Base-by-base conservation (phyloP, 2,888 invertebrate species). In the Machimus atricapillus region DNA sequence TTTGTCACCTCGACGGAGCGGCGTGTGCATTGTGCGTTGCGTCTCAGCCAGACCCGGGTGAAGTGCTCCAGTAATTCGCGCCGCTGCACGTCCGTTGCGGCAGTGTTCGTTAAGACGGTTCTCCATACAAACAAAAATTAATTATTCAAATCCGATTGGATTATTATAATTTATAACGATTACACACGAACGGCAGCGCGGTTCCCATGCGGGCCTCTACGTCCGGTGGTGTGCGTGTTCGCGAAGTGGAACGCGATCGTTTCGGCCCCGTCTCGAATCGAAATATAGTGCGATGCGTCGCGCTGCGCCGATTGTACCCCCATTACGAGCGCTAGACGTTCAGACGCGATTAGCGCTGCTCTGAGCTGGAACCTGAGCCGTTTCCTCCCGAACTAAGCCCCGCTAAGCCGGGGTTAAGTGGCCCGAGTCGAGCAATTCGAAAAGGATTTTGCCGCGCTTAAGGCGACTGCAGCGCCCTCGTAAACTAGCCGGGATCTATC, bases 71-170 rank as follows among this genome's bases (percentile, higher is more conserved):
- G 52, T 52, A 52, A 52, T 79, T 79, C 79, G 79, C 79, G 79
- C n/a, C 52, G 46, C 31, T 37, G 77, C 66, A 23, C 27, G 76
- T 86, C 8, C 78, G 78, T n/a, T 86, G 66, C 31, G 27, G 40
- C 14, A 37, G 78, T 86, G 78, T 78, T 66, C 78, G 78, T 86
- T 58, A 66, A 79, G 78, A 86, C 58, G 58, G 31, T 78, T 79
- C 40, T 66, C 23, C 66, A 79, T 79, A 86, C 86, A 79, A 86
- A 86, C 79, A 58, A 46, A 78, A 90, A 93, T 92, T 92, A 93
- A 92, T 93, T 93, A 92, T 93, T 93, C 91, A 92, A 93, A 93
- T 93, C 93, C 92, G 91, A 92, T 92, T 91, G 92, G 92, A 92
- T 93, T 93, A 92, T 91, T 91, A 91, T 92, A 93, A 92, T 93